Evolutionary conservation across 2,888 invertebrate species (phyloP).

Genomic region (Scrobipalpa costella): DNA sequence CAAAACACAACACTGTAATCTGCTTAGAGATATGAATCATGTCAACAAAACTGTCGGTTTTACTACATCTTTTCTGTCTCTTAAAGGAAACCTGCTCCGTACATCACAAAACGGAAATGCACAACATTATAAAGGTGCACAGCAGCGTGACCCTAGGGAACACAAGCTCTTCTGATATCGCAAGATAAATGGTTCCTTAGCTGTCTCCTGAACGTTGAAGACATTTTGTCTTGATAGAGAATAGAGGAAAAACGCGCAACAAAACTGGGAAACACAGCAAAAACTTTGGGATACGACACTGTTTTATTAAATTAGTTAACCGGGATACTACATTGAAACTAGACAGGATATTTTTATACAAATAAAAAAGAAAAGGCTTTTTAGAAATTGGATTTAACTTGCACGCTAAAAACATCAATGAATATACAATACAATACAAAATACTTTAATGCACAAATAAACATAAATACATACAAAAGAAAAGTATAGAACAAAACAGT

Average conservation of each 20-base stretch:
- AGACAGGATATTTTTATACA: no score
- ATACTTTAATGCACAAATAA: no score
- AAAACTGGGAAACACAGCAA: neutral
- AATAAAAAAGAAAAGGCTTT: no score
- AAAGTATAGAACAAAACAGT: no score
- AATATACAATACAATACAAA: no score
- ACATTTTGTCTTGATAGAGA: neutral
- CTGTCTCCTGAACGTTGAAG: conserved; percentile 2
- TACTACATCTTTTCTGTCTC: conserved; percentile 11
- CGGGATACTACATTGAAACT: no score
- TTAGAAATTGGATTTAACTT: no score
- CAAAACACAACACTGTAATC: neutral
- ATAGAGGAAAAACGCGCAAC: neutral
- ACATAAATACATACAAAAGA: no score
- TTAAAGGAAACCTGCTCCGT: neutral
- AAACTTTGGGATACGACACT: neutral
- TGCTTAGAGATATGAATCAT: neutral
- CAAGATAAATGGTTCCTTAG: conserved; percentile 20
- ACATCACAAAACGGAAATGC: conserved; percentile 15
- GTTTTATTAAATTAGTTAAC: neutral
- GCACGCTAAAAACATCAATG: no score
- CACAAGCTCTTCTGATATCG: conserved; percentile 13
- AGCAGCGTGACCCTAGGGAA: conserved; percentile 9
- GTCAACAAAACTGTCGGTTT: conserved; percentile 5
- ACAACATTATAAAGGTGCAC: conserved; percentile 17